Evolutionary conservation across 1,140 invertebrate genomes (phyloP).

Genomic region (Dendrolimus kikuchii): DNA sequence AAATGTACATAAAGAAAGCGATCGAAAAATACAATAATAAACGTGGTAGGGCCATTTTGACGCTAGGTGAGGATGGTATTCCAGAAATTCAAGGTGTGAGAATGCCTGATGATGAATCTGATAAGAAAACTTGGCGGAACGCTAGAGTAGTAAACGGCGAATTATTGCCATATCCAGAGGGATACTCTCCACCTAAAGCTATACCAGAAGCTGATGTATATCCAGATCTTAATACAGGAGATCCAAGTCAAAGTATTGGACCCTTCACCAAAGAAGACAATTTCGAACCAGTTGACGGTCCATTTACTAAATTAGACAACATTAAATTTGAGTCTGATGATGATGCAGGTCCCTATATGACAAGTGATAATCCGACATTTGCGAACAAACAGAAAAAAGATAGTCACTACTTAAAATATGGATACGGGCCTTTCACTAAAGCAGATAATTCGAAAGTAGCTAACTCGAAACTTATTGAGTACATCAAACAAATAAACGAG

Average conservation of each 20-base stretch:
- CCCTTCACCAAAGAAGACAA: constrained; percentile 70
- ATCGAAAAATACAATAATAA: constrained; percentile 63
- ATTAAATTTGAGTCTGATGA: constrained; percentile 55
- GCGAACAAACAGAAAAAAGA: constrained; percentile 62
- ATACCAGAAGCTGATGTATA: constrained; percentile 73
- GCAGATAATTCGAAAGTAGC: constrained; percentile 72
- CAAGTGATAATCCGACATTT: constrained; percentile 47
- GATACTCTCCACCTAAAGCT: constrained; percentile 76
- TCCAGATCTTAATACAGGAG: constrained; percentile 50
- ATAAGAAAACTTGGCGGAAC: constrained; percentile 88
- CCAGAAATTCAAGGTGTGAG: constrained; percentile 86
- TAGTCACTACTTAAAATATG: constrained; percentile 52
- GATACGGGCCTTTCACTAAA: constrained; percentile 74
- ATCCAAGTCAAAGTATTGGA: constrained; percentile 55
- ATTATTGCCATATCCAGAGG: constrained; percentile 79
- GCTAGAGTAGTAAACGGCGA: constrained; percentile 88
- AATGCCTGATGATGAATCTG: constrained; percentile 86
- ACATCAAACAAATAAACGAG: constrained; percentile 77
- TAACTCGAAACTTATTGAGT: constrained; percentile 75
- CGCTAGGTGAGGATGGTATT: constrained; percentile 79
- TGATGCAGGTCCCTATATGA: constrained; percentile 43
- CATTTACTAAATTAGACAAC: constrained; percentile 68
- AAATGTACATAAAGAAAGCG: constrained; percentile 74
- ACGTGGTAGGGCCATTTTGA: constrained; percentile 70
- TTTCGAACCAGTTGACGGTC: constrained; percentile 64